phyloP scores from a whole-genome alignment of 1,140 invertebrate genomes.

The Procambarus clarkii region DNA sequence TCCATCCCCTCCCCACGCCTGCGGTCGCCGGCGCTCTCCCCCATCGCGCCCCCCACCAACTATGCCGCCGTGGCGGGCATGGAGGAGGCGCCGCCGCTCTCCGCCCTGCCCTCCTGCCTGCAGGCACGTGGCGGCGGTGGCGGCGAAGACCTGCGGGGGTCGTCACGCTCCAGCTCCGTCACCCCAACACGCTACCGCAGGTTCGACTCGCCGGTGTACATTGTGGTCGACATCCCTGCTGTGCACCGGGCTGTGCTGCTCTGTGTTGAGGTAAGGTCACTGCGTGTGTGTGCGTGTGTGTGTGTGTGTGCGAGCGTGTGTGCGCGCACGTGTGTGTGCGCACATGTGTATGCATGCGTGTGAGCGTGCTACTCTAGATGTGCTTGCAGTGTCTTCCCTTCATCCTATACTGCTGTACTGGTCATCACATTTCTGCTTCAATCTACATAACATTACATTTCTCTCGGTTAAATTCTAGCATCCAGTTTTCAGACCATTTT shows the following conservation, averaged over 20 bases:
- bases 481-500: too few relatives aligned
- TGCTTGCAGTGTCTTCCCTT: too few relatives aligned
- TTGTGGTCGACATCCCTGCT: constrained; percentile 75
- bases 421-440: too few relatives aligned
- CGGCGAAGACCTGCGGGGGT: constrained; percentile 76
- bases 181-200: constrained; percentile 74
- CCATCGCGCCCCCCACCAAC: constrained; percentile 68
- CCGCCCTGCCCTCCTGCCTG: constrained; percentile 73
- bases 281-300: too few relatives aligned
- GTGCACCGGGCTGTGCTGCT: constrained; percentile 76
- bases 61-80: not conserved
- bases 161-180: constrained; percentile 76
- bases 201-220: constrained; percentile 76
- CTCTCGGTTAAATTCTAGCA: too few relatives aligned
- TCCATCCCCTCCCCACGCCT: constrained; percentile 72
- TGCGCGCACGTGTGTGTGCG: too few relatives aligned
- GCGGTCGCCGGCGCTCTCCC: constrained; percentile 71
- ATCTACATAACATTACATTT: too few relatives aligned
- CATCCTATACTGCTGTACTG: too few relatives aligned
- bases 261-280: constrained; percentile 76
- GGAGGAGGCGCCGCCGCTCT: constrained; percentile 62
- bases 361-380: too few relatives aligned
- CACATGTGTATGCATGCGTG: too few relatives aligned
- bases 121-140: constrained; percentile 74
- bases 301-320: too few relatives aligned